phyloP scores from a whole-genome alignment of 2,888 invertebrate genomes.

The Galerucella pusilla region DNA sequence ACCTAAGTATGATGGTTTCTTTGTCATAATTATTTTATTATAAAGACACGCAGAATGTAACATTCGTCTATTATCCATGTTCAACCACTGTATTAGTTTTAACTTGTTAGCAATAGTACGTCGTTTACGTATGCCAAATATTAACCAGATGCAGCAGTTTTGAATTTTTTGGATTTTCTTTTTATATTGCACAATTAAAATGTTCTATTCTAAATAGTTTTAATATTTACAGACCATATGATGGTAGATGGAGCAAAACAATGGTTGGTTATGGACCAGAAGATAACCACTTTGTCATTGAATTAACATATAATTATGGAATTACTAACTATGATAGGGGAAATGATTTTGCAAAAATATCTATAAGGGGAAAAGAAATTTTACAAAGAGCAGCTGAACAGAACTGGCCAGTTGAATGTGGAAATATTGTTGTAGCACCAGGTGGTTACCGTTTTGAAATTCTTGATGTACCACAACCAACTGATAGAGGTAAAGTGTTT shows the following conservation, averaged over 20 bases:
- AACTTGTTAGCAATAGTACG: too few relatives aligned
- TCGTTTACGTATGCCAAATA: too few relatives aligned
- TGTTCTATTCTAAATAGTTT: background rate
- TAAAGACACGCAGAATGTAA: too few relatives aligned
- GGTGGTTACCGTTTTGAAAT: conserved; percentile 92
- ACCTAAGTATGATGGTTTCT: too few relatives aligned
- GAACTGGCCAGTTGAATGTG: conserved; percentile 78
- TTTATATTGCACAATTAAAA: too few relatives aligned
- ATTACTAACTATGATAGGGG: conserved; percentile 87
- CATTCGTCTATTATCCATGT: too few relatives aligned
- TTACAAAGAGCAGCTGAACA: conserved; percentile 77
- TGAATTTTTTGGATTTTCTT: background rate
- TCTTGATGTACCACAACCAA: conserved; percentile 77
- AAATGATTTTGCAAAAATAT: conserved; percentile 91
- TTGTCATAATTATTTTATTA: too few relatives aligned
- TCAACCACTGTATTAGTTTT: too few relatives aligned
- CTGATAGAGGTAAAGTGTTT: conserved; percentile 69
- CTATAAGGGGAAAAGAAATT: conserved; percentile 82
- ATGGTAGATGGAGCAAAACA: conserved; percentile 98
- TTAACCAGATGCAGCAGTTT: too few relatives aligned
- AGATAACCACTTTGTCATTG: conserved; percentile 93
- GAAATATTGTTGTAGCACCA: conserved; percentile 81
- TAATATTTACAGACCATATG: conserved; percentile 81
- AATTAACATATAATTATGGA: conserved; percentile 97
- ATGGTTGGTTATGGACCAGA: conserved; percentile 99